Evolutionary conservation across 64 coral and sea anemone species (phyloP), one percentile per base, ranked within the genome.

Genomic region (Anthopleura sola): DNA sequence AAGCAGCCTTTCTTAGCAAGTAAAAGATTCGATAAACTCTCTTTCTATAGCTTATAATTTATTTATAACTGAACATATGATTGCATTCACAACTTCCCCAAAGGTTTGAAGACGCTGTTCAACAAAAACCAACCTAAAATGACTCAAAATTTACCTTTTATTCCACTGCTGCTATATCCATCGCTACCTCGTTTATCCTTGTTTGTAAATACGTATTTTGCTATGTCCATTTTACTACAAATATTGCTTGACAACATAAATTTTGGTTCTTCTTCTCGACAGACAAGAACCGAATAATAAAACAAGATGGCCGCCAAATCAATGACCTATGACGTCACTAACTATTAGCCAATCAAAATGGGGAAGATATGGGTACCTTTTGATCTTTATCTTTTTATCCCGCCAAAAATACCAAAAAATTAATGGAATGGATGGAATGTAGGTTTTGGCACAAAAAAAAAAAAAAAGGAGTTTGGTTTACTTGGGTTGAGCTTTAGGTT

Each of bases 181-280:
- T 56, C 49, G 28, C 34, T 50, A n/a, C 17, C 48, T 54, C 50
- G 28, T 56, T 83, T 83, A 36, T 83, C 55, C n/a, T 83, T 83
- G 19, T 54, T 50, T 32, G 82, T 48, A 56, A 83, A 83, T 24
- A 83, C 82, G 39, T 54, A 83, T 49, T 83, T 83, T 17, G 82
- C 48, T 33, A 83, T 60, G 50, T 83, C 82, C 82, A 83, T 83
- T 32, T 60, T 83, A 13, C 55, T 83, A 29, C 82, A 83, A 56
- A 83, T 54, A 56, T 83, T 83, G 15, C 55, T 83, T 56, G 55
- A 83, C 5, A 83, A 83, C 82, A 83, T 83, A 83, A 53, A 83
- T 32, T 29, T 83, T 83, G 0, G 21, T 26, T 28, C 50, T 55
- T 49, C 50, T 60, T 83, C 37, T 81, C 12, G 48, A 49, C 23